Conservation (phyloP, 2,888 invertebrate genomes). For the Entomobrya multifasciata region DNA sequence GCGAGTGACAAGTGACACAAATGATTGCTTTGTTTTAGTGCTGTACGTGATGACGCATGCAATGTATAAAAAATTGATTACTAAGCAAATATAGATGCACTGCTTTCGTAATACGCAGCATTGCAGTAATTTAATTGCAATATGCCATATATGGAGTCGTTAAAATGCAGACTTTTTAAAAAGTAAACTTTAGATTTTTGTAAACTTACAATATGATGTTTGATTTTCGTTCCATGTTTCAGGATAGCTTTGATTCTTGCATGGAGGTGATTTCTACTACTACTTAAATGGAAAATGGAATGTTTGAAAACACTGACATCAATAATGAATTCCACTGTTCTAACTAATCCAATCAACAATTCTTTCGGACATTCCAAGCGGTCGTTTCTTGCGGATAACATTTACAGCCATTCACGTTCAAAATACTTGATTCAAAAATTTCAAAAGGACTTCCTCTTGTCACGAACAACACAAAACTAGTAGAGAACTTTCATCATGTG, state of each 20-base stretch:
- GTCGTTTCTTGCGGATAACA: constrained; percentile 77
- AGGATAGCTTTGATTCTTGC: constrained; percentile 75
- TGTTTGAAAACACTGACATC: constrained; percentile 76
- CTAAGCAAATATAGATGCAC: too few species aligned
- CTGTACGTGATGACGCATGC: too few species aligned
- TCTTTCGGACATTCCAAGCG: constrained; percentile 76
- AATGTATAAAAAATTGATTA: too few species aligned
- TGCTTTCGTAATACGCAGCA: too few species aligned
- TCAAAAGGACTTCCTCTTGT: not conserved
- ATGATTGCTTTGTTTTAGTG: too few species aligned
- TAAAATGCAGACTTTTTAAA: too few species aligned
- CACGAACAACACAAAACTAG: not conserved
- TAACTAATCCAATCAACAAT: constrained; percentile 73
- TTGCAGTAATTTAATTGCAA: too few species aligned
- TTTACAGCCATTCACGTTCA: constrained; percentile 78
- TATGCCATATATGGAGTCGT: too few species aligned
- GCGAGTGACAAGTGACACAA: too few species aligned
- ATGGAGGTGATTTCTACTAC: constrained; percentile 75
- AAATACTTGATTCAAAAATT: too few species aligned
- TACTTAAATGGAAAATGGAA: constrained; percentile 75
- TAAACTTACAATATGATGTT: constrained; percentile 77
- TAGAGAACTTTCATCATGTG: too few species aligned
- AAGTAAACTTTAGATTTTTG: too few species aligned
- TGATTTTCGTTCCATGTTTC: constrained; percentile 77
- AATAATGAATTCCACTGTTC: constrained; percentile 76